Base-by-base conservation (phyloP, 2,888 invertebrate genomes). In the Drosophila macrospina region DNA sequence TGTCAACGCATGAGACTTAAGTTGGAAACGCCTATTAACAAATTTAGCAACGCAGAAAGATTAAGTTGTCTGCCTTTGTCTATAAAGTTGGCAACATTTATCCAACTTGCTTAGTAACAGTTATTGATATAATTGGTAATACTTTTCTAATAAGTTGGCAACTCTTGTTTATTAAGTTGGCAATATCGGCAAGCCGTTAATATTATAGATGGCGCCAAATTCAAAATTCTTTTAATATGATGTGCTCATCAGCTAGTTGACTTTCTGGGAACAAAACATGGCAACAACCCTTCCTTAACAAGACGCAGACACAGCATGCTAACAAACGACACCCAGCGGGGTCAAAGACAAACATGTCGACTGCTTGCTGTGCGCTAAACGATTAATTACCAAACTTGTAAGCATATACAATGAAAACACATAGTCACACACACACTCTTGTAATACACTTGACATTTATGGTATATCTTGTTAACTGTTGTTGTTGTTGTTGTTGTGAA, bases 331-430 rank as follows among this genome's bases (percentile, higher is more conserved):
- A 20, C 42, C 20, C 63, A 62, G 52, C 47, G 62, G 62, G 57
- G 16, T 56, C 57, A 63, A 57, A 39, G 24, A 36, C 52, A 56
- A 69, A 69, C 15, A 15, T 57, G 55, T 48, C 51, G 45, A 42
- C 63, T 28, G 26, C 52, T 60, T 59, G 63, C 63, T 57, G 55
- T 47, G 61, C 15, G 41, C 44, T 44, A 45, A 65, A 39, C 63
- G 57, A 63, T 68, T 74, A 64, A 78, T 74, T 78, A 64, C 41
- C 32, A 60, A 42, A 51, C 37, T 50, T 55, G 24, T 51, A 42
- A 47, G n/a, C 44, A 28, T 20, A 20, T 20, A 20, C 20, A 20
- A 20, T 20, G 20, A 20, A 20, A 20, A 20, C 4, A 16, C 15
- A 47, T 24, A 48, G 3, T 3, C 34, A 7, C 36, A 13, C 30